Conservation (phyloP, 1,140 invertebrate genomes). For the Mylabris phalerata region DNA sequence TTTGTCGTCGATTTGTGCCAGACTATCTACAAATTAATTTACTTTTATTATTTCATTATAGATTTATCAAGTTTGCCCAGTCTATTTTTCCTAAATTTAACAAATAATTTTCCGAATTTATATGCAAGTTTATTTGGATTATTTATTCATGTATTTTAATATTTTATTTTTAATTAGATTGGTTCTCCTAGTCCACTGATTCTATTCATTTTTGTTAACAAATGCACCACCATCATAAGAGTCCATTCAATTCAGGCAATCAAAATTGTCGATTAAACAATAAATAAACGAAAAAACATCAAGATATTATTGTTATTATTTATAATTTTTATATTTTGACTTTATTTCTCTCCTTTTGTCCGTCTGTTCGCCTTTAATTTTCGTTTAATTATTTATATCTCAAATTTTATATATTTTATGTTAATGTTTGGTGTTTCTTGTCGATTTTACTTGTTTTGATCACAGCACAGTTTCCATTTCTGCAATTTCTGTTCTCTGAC, state of each 20-base stretch:
- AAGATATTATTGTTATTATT: neutral
- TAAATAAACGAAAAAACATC: neutral
- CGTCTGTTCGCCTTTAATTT: neutral
- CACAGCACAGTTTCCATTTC: constrained; percentile 88
- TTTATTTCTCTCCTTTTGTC: neutral
- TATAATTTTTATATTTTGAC: neutral
- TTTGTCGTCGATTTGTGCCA: too few relatives aligned
- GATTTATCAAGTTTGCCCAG: neutral
- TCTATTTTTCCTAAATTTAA: too few relatives aligned
- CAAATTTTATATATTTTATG: neutral
- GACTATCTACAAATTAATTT: neutral
- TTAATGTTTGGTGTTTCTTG: constrained; percentile 29
- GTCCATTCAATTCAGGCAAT: constrained; percentile 23
- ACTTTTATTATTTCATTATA: neutral
- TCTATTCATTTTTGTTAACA: constrained; percentile 28
- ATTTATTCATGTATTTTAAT: constrained; percentile 2
- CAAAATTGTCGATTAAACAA: neutral
- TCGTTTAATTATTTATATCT: neutral
- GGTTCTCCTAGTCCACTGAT: constrained; percentile 13
- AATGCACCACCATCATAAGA: constrained; percentile 33
- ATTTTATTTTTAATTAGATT: neutral
- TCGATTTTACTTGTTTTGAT: constrained; percentile 40
- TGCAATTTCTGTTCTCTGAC: constrained; percentile 64
- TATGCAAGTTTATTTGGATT: constrained; percentile 3
- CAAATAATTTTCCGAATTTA: neutral